Evolutionary conservation across 2,888 invertebrate genomes (phyloP), one percentile per base, ranked within the genome.

Genomic region (Eristalis tenax): DNA sequence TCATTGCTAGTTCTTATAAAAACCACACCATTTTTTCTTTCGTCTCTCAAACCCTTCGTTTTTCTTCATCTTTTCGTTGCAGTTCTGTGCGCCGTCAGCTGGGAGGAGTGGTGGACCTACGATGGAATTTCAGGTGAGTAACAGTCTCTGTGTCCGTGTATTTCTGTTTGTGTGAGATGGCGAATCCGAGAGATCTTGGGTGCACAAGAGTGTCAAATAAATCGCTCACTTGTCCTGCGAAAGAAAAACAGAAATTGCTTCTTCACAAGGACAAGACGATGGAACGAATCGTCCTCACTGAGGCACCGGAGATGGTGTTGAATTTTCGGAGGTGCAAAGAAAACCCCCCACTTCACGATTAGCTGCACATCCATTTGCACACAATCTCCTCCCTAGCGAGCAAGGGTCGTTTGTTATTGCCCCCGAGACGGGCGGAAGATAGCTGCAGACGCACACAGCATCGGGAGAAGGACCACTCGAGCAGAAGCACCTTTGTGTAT

Each of bases 21-120:
- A 73, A 50, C 64, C 23, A 77, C 32, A 71, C 15, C n/a, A 50
- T 18, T 50, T 50, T 18, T 18, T 43, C 43, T 43, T 15, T 32
- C 32, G 32, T 10, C 32, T 77, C 23, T 74, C 65, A 73, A 11
- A 59, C 59, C 35, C n/a, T 68, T 69, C 61, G 87, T 78, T 89
- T 73, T 80, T 75, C 57, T 73, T 82, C 61, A 82, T 69, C 59
- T 59, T 73, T 56, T 57, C n/a, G 91, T 90, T 88, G 56, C 89
- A 92, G 92, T 91, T 15, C 88, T 91, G 76, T 90, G 91, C 85
- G 92, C 92, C 90, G 91, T 92, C 91, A 97, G 97, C 94, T 98
- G 98, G 98, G 98, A 98, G 94, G 97, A 97, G 94, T 98, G 98
- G 98, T 98, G 98, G 98, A 98, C 97, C 90, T 98, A 98, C 94